phyloP scores from a whole-genome alignment of 2,888 invertebrate genomes.

The Phyllotreta cruciferae region DNA sequence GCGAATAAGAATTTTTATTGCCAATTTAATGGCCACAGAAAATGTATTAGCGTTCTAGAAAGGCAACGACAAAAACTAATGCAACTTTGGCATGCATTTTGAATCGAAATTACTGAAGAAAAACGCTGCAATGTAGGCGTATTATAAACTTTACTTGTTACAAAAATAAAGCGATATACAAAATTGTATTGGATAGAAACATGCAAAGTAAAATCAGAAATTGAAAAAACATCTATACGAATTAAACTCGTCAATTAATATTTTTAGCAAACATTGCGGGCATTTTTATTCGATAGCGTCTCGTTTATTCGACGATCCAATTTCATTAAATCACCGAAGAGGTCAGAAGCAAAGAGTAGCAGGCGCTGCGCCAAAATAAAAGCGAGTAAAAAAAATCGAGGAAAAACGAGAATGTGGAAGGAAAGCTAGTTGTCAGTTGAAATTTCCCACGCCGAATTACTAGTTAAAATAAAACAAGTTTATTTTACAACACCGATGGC shows the following conservation, averaged over 20 bases:
- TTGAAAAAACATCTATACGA: too few relatives aligned
- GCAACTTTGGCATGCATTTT: too few relatives aligned
- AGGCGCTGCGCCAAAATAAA: slow-evolving; percentile 5
- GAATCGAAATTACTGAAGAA: too few relatives aligned
- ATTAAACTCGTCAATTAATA: background rate
- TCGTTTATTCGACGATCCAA: slow-evolving; percentile 7
- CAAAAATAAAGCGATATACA: too few relatives aligned
- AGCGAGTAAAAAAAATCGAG: background rate
- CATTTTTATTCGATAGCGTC: slow-evolving; percentile 1
- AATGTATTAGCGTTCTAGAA: too few relatives aligned
- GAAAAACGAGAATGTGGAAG: slow-evolving; percentile 7
- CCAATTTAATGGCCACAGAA: too few relatives aligned
- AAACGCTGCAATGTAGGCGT: too few relatives aligned
- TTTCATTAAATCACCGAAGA: slow-evolving; percentile 12
- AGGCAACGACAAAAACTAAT: too few relatives aligned
- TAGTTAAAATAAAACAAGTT: slow-evolving; percentile 34
- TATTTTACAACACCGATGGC: slow-evolving; percentile 28
- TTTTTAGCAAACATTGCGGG: background rate
- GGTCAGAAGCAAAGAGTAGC: slow-evolving; percentile 9
- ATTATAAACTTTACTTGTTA: too few relatives aligned
- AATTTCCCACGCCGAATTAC: slow-evolving; percentile 30
- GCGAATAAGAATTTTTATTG: too few relatives aligned
- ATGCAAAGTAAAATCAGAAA: too few relatives aligned
- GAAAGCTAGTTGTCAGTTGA: slow-evolving; percentile 26
- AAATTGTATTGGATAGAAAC: too few relatives aligned